These are phyloP conservation scores for Drosophila auraria DNA, from an alignment of 1,140 invertebrate genomes.

Conservation along the genomic window DNA sequence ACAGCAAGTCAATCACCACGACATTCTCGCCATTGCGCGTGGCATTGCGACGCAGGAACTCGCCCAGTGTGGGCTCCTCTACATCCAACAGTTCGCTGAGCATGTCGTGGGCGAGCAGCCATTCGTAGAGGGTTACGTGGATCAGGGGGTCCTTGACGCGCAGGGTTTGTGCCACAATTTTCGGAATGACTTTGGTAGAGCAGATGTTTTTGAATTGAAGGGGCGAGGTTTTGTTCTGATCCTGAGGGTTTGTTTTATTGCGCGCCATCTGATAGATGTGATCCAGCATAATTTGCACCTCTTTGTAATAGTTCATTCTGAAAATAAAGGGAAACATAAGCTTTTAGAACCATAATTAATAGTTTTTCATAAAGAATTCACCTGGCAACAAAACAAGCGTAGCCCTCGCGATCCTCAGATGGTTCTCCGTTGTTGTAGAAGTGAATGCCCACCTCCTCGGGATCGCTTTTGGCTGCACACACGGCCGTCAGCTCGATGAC, in stretches of 20 bases:
- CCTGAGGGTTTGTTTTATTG: constrained; percentile 34
- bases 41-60: constrained; percentile 90
- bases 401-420: constrained; percentile 91
- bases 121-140: constrained; percentile 96
- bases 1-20: constrained; percentile 93
- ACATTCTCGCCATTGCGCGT: constrained; percentile 86
- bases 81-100: constrained; percentile 92
- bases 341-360: neutral
- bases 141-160: constrained; percentile 92
- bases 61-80: constrained; percentile 92
- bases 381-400: constrained; percentile 87
- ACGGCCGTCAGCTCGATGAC: constrained; percentile 95
- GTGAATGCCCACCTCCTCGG: constrained; percentile 94
- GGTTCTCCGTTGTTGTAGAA: constrained; percentile 95
- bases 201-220: neutral
- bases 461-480: constrained; percentile 94
- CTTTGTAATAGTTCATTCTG: constrained; percentile 94
- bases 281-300: constrained; percentile 92
- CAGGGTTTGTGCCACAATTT: constrained; percentile 86
- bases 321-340: neutral
- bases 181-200: constrained; percentile 52
- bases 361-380: constrained; percentile 16
- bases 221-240: constrained; percentile 11
- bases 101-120: constrained; percentile 91
- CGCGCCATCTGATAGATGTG: constrained; percentile 89